Conservation (phyloP, 2,797 vertebrate genomes). For the Calcarius lapponicus region DNA sequence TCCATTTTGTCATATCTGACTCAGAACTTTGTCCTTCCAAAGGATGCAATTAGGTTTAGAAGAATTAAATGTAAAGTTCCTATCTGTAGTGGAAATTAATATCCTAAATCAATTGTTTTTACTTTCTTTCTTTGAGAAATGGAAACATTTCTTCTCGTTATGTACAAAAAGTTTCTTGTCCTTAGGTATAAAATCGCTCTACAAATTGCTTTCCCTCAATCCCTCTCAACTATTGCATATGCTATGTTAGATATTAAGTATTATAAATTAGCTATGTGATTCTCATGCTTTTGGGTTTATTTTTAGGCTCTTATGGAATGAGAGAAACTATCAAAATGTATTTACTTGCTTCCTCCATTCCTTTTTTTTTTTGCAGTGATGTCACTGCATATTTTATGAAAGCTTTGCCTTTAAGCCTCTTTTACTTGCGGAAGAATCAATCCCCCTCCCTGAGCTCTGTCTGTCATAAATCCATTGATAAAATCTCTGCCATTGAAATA, state of each 20-base stretch:
- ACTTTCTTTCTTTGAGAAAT: background rate
- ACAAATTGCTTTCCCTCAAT: background rate
- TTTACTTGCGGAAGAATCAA: background rate
- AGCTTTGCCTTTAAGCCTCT: slow-evolving; percentile 5
- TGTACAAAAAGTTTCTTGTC: background rate
- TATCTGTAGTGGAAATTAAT: background rate
- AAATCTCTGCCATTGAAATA: slow-evolving; percentile 20
- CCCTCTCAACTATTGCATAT: background rate
- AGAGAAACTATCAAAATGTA: background rate
- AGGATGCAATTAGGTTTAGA: background rate
- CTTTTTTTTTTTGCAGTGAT: background rate
- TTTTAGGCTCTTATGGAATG: background rate
- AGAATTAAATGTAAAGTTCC: background rate
- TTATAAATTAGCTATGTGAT: background rate
- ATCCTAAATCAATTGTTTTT: background rate
- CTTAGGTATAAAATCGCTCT: background rate
- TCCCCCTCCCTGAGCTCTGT: background rate
- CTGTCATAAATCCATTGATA: slow-evolving; percentile 40
- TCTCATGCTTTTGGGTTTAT: background rate
- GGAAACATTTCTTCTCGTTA: background rate
- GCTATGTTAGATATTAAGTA: background rate
- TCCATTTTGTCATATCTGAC: background rate
- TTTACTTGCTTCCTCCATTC: background rate
- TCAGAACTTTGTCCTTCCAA: background rate
- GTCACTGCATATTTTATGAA: background rate